These are phyloP conservation scores for Chloroclystis v-ata DNA, from an alignment of 2,888 invertebrate genomes.

Conservation along the genomic window DNA sequence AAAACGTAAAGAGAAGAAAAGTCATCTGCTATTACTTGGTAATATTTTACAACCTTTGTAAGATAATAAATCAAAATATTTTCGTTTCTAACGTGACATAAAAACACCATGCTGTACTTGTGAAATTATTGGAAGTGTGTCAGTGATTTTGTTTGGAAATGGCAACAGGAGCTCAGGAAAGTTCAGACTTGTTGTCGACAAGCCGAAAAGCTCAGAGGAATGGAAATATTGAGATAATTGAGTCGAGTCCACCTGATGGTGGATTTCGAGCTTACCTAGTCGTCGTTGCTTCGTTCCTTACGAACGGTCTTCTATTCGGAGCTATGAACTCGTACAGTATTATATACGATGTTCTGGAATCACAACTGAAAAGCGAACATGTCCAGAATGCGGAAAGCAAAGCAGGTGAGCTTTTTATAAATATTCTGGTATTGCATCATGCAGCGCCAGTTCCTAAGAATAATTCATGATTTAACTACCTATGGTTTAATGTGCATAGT, in stretches of 20 bases:
- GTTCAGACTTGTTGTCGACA: constrained; percentile 49
- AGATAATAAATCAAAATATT: constrained; percentile 8
- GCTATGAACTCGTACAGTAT: constrained; percentile 94
- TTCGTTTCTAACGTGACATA: constrained; percentile 5
- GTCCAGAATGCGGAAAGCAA: constrained; percentile 86
- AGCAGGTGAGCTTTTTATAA: constrained; percentile 79
- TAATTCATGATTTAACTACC: too few species aligned
- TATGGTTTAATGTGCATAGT: too few species aligned
- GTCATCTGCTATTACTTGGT: background rate
- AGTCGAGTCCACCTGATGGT: constrained; percentile 81
- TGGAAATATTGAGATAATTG: constrained; percentile 37
- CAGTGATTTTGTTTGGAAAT: constrained; percentile 37
- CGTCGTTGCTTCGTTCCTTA: constrained; percentile 89
- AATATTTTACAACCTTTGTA: constrained; percentile 4
- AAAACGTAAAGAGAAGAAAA: constrained; percentile 3
- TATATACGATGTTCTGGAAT: constrained; percentile 83
- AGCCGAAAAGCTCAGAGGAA: constrained; percentile 43
- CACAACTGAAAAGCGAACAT: constrained; percentile 80
- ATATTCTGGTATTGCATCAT: constrained; percentile 1
- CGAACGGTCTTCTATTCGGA: constrained; percentile 94
- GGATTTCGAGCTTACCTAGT: constrained; percentile 89
- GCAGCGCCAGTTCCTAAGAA: background rate
- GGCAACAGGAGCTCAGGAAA: constrained; percentile 53
- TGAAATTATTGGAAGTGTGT: constrained; percentile 27
- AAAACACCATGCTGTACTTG: constrained; percentile 35